Percentiles rank a stretch among this genome's conserved stretches.
Evolutionary conservation across 35 echinoderm and acorn worm species (phyloP).

Genomic region (Ptychodera flava): DNA sequence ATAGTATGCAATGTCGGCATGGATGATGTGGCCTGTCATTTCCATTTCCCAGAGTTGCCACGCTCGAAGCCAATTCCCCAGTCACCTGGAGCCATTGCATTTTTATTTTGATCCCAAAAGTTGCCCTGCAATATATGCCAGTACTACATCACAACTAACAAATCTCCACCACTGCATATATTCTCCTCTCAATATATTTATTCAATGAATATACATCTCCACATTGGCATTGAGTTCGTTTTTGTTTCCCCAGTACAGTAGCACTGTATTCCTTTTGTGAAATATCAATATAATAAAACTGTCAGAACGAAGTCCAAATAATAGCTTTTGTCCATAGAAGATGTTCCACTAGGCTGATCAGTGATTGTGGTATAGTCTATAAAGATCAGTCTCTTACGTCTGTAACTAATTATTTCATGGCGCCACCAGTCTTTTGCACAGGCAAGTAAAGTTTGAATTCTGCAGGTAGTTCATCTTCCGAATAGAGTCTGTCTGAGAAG

Average conservation of each 20-base stretch:
- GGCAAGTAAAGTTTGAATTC: constrained; percentile 99
- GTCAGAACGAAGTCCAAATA: not conserved
- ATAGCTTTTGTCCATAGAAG: not conserved
- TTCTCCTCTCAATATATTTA: not conserved
- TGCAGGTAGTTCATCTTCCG: constrained; percentile 96
- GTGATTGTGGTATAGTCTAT: not conserved
- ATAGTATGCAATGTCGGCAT: no score
- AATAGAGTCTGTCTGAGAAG: constrained; percentile 97
- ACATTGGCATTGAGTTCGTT: not conserved
- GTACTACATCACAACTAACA: not conserved
- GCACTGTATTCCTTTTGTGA: not conserved
- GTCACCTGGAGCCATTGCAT: no score
- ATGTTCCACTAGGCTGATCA: not conserved
- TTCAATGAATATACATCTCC: not conserved
- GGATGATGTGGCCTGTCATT: no score
- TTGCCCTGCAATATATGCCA: no score
- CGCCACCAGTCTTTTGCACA: constrained; percentile 60
- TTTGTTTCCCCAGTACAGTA: constrained; percentile 1
- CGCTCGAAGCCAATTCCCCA: no score
- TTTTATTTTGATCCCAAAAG: no score
- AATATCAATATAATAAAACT: not conserved
- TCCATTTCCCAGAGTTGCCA: no score
- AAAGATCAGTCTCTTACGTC: no score
- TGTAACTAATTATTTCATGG: not conserved
- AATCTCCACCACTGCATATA: not conserved